Evolutionary conservation across 2,888 invertebrate genomes (phyloP).

Genomic region (Holacanthella duospinosa): DNA sequence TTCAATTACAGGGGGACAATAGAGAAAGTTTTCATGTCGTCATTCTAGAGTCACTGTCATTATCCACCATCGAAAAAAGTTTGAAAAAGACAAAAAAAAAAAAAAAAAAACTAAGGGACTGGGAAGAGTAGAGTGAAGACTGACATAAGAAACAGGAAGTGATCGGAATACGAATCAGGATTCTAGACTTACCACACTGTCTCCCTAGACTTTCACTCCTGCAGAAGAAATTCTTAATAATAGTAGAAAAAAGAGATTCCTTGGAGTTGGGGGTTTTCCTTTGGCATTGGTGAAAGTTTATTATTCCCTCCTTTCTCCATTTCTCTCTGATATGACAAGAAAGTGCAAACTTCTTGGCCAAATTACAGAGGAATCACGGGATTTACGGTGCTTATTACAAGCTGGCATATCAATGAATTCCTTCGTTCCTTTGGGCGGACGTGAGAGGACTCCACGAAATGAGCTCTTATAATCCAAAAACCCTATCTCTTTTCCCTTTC

Average conservation of each 20-base stretch:
- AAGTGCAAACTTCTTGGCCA: constrained; percentile 33
- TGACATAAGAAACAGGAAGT: not conserved
- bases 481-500: not conserved
- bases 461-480: constrained; percentile 9
- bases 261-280: not conserved
- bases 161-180: not conserved
- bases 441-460: constrained; percentile 33
- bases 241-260: not conserved
- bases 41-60: too few relatives aligned
- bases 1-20: too few relatives aligned
- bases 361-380: constrained; percentile 38
- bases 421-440: constrained; percentile 35
- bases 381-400: constrained; percentile 39
- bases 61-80: too few relatives aligned
- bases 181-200: too few relatives aligned
- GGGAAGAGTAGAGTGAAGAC: not conserved
- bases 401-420: constrained; percentile 39
- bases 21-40: too few relatives aligned
- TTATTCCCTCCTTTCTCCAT: not conserved
- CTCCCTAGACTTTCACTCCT: too few relatives aligned
- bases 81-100: not conserved
- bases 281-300: not conserved
- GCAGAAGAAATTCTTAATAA: not conserved
- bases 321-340: constrained; percentile 11
- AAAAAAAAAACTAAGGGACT: not conserved